Conservation (phyloP, 2,888 invertebrate species). For the Deilephila elpenor region DNA sequence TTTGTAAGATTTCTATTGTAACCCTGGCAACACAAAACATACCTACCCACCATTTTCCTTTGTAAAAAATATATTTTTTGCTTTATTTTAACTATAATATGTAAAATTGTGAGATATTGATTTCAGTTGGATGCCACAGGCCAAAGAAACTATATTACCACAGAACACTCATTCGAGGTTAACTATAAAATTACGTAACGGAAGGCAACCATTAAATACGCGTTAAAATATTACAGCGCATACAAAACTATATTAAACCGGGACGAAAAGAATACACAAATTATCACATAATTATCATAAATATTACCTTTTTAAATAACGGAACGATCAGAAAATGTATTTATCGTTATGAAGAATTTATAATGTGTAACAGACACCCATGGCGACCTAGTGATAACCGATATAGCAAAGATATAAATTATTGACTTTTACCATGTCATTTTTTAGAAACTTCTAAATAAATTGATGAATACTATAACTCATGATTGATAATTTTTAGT, state of each 20-base stretch:
- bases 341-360: not conserved
- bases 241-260: conserved; percentile 30
- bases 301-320: conserved; percentile 41
- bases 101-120: not conserved
- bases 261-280: conserved; percentile 64
- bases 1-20: not conserved
- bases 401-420: too few species aligned
- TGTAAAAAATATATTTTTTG: not conserved
- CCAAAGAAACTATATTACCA: conserved; percentile 12
- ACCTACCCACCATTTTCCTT: not conserved
- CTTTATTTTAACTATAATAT: not conserved
- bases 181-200: conserved; percentile 67
- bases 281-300: conserved; percentile 67
- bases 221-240: conserved; percentile 47
- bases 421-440: not conserved
- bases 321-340: conserved; percentile 41
- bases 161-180: conserved; percentile 34
- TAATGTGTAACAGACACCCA: too few species aligned
- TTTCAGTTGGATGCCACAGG: conserved; percentile 14
- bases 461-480: not conserved
- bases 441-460: not conserved
- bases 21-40: not conserved
- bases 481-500: not conserved
- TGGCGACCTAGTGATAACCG: too few species aligned
- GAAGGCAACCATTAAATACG: conserved; percentile 74